These are phyloP conservation scores for Armadillidium nasatum DNA, from an alignment of 1,140 invertebrate species.

Conservation along the genomic window DNA sequence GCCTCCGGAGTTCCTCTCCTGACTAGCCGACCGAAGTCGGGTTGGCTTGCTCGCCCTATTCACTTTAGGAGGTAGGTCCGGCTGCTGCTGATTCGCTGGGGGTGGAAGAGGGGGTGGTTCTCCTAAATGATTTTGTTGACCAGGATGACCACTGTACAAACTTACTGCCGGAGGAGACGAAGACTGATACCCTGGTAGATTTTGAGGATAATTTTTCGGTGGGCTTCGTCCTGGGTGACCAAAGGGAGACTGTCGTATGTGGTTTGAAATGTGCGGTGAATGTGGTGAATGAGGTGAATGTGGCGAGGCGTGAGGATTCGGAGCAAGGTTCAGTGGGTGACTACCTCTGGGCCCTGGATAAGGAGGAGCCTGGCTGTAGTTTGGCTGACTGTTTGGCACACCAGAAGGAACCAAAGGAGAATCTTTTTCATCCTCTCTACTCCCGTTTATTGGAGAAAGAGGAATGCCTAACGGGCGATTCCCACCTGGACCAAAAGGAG, in stretches of 20 bases:
- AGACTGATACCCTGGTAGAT: background rate
- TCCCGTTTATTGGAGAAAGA: background rate
- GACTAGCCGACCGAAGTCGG: constrained; percentile 46
- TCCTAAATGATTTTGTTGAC: background rate
- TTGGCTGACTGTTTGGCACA: background rate
- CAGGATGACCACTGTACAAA: background rate
- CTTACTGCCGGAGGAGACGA: constrained; percentile 15
- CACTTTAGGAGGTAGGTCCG: constrained; percentile 75
- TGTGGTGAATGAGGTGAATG: background rate
- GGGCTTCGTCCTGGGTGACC: background rate
- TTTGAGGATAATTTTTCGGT: background rate
- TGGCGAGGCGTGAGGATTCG: background rate
- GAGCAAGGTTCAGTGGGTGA: constrained; percentile 23
- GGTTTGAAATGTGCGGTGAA: background rate
- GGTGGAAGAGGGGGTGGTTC: constrained; percentile 34
- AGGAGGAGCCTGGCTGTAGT: background rate
- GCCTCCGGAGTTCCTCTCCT: constrained; percentile 27
- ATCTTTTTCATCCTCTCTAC: background rate
- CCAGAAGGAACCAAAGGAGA: background rate
- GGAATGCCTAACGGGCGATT: background rate
- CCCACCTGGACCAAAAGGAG: constrained; percentile 25
- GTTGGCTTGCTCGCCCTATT: constrained; percentile 70
- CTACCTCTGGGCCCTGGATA: constrained; percentile 28
- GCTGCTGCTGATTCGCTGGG: constrained; percentile 46
- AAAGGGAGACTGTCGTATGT: background rate